Base-by-base conservation (phyloP, 2,797 vertebrate species). In the Ctenopoma multispine region DNA sequence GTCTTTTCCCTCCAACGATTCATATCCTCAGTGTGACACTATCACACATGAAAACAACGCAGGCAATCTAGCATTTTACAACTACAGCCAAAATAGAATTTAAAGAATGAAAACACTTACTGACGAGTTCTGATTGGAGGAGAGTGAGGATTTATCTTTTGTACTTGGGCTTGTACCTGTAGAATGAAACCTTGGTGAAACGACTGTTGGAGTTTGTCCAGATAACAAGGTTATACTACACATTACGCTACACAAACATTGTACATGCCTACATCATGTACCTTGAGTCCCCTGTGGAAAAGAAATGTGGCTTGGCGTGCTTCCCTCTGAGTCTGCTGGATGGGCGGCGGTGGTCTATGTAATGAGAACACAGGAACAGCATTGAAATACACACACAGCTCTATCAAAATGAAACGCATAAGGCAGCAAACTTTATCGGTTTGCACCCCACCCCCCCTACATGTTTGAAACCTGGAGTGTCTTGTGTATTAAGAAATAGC, bases 271-370 rank as follows among this genome's bases (percentile, higher is more conserved):
- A 9, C n/a, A 5, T 7, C 2, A 20, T 2, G 53, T 93, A 99
- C 98, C 96, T 98, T 97, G 58, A 99, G 91, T 68, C 97, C 98
- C 85, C 97, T 95, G 87, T 91, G 95, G 80, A 95, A 96, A 43
- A 99, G 95, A 89, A 98, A 99, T 0, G 96, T 99, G 87, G 97
- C 96, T 87, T 99, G 97, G 29, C 98, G 95, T 4, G 94, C 94
- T 29, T 98, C 97, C 80, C 95, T 96, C 90, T 96, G 97, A 8
- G 79, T 69, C 82, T 94, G 92, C 48, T 87, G 92, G 49, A 76
- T 68, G 7, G 82, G 80, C 0, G 90, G 90, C 43, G 79, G 36
- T 1, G 87, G 88, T 84, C 95, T 95, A 68, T 10, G 62, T 0
- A 40, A 48, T 54, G 3, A 15, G 11, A 60, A 55, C 12, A 47